Percentiles rank a stretch among this genome's conserved stretches.
These are phyloP conservation scores for Antennarius striatus DNA, from an alignment of 2,113 vertebrate species.

Conservation along the genomic window DNA sequence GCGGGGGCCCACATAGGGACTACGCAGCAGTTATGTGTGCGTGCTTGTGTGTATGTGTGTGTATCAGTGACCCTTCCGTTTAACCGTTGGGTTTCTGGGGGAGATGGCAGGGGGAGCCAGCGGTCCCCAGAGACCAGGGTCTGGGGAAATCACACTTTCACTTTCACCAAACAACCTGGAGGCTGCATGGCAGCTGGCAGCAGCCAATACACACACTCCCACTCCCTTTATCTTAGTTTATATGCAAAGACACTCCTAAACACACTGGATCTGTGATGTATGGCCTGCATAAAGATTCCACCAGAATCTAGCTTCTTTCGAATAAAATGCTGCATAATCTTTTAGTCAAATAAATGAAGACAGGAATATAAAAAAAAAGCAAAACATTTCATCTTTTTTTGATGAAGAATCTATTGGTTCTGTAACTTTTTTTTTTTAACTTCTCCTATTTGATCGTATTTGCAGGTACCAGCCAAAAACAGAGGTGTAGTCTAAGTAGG, in stretches of 20 bases:
- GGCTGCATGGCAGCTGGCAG: slow-evolving; percentile 71
- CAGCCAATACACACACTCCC: slow-evolving; percentile 50
- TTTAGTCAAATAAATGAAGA: slow-evolving; percentile 1
- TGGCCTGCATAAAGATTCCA: slow-evolving; percentile 30
- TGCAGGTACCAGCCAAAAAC: slow-evolving; percentile 33
- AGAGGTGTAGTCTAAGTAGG: slow-evolving; percentile 32
- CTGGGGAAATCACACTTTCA: slow-evolving; percentile 78
- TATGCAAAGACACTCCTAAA: slow-evolving; percentile 70
- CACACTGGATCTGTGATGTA: slow-evolving; percentile 40
- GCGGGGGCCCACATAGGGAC: slow-evolving; percentile 51
- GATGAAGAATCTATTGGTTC: slow-evolving; percentile 1
- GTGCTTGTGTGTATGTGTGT: slow-evolving; percentile 11
- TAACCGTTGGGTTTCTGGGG: slow-evolving; percentile 66
- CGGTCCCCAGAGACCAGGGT: slow-evolving; percentile 70
- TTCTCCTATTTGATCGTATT: slow-evolving; percentile 21
- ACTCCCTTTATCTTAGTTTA: slow-evolving; percentile 66
- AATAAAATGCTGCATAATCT: slow-evolving; percentile 21
- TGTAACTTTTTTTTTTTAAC: not conserved
- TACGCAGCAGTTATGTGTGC: slow-evolving; percentile 27
- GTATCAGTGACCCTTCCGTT: slow-evolving; percentile 75
- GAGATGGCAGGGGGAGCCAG: slow-evolving; percentile 67
- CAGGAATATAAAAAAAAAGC: not conserved
- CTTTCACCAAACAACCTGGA: slow-evolving; percentile 73
- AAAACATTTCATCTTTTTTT: slow-evolving; percentile 2
- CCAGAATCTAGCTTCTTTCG: slow-evolving; percentile 12